phyloP scores from a whole-genome alignment of 2,113 vertebrate genomes.

The Ciconia maguari region DNA sequence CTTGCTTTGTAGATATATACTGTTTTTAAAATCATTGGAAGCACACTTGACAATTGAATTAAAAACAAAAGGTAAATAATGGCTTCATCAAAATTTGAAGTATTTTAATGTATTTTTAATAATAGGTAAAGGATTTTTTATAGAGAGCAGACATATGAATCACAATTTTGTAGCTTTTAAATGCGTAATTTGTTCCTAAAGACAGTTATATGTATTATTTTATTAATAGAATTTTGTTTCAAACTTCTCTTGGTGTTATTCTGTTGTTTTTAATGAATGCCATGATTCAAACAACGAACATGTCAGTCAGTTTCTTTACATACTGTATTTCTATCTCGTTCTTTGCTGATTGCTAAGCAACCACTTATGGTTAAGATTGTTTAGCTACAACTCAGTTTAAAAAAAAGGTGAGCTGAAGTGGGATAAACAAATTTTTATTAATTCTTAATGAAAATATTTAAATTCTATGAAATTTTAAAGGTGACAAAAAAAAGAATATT shows the following conservation, averaged over 20 bases:
- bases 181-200: conserved; percentile 3
- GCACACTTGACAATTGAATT: conserved; percentile 56
- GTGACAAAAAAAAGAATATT: not conserved
- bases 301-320: conserved; percentile 44
- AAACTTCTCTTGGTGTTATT: not conserved
- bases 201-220: not conserved
- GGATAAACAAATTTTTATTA: not conserved
- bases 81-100: conserved; percentile 41
- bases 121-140: conserved; percentile 9
- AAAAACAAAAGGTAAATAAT: conserved; percentile 58
- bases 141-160: not conserved
- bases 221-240: conserved; percentile 31
- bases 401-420: not conserved
- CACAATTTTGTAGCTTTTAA: conserved; percentile 18
- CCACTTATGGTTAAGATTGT: conserved; percentile 29
- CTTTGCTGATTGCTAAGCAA: conserved; percentile 63
- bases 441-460: not conserved
- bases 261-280: conserved; percentile 30
- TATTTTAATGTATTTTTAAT: conserved; percentile 60
- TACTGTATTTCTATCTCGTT: conserved; percentile 49
- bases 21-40: conserved; percentile 48
- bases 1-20: conserved; percentile 53
- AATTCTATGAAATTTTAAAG: conserved; percentile 9
- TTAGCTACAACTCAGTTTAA: conserved; percentile 12
- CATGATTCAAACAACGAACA: conserved; percentile 11